These are phyloP conservation scores for Habroteleia sp. DNA, from an alignment of 2,888 invertebrate species.

Conservation along the genomic window DNA sequence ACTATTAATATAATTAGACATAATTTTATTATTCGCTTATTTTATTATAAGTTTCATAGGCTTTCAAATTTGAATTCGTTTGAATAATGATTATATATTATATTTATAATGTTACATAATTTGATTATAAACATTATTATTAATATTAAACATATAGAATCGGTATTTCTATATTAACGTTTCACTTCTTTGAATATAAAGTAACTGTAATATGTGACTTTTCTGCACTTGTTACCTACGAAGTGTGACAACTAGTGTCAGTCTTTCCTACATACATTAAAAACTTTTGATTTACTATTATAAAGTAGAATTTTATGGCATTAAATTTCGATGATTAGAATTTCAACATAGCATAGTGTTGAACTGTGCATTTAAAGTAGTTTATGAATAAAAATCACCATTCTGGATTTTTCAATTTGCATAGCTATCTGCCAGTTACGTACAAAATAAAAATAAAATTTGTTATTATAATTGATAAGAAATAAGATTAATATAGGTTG, in stretches of 20 bases:
- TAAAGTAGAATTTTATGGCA: slow-evolving; percentile 62
- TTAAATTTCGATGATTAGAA: slow-evolving; percentile 62
- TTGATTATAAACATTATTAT: slow-evolving; percentile 21
- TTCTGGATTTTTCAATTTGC: slow-evolving; percentile 22
- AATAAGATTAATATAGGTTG: no score
- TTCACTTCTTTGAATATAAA: slow-evolving; percentile 60
- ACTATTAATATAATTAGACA: no score
- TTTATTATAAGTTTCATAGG: no score
- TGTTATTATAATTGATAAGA: no score
- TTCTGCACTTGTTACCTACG: slow-evolving; percentile 49
- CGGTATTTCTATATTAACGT: slow-evolving; percentile 48
- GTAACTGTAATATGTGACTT: slow-evolving; percentile 61
- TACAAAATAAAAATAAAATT: no score
- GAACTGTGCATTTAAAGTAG: slow-evolving; percentile 37
- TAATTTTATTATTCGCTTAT: no score
- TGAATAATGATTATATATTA: no score
- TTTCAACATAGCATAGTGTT: slow-evolving; percentile 40
- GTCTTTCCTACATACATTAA: slow-evolving; percentile 60
- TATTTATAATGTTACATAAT: slow-evolving; percentile 2
- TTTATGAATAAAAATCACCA: slow-evolving; percentile 40
- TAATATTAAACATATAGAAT: slow-evolving; percentile 18
- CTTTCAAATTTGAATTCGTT: no score
- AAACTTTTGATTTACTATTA: slow-evolving; percentile 63
- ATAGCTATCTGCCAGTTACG: no score
- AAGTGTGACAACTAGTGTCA: slow-evolving; percentile 61